Base-by-base conservation (phyloP, 2,888 invertebrate species). In the Campoplex nolae region DNA sequence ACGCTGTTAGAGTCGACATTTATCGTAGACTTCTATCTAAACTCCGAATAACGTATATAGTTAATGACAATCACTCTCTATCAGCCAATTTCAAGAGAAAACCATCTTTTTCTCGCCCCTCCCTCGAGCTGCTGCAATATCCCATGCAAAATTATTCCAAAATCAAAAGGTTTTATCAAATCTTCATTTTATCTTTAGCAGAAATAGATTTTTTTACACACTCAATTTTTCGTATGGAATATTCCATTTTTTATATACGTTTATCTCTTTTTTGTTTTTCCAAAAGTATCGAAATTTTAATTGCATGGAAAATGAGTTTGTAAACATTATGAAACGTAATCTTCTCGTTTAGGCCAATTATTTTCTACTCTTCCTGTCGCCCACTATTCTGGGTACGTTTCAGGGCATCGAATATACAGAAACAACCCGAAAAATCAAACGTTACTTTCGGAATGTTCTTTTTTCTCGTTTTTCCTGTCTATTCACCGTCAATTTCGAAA, bases 31-130 rank as follows among this genome's bases (percentile, higher is more conserved):
- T 90, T 89, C 90, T 90, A 91, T 92, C 92, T 92, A 92, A 90
- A 87, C 88, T 90, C 89, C 90, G 85, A 90, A 89, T 90, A 91
- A 91, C 90, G 90, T 92, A 92, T 92, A 93, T 92, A 93, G 91
- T 92, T 92, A 90, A 93, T 92, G 94, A 94, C 94, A 94, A 94
- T 94, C 94, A 94, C 93, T 93, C 70, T 93, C 92, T 93, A 93
- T 91, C 89, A 91, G 93, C 90, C 82, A 90, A 92, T 89, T 90
- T 71, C 58, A 89, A 84, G 79, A 86, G 71, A 86, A 80, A 78
- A 82, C 70, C 76, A 75, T 84, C 13, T 87, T 65, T 81, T 75
- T 88, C 32, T 65, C 89, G 86, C 89, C 54, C 83, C 28, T 65
- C 48, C 70, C 62, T 62, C 87, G 89, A 91, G 90, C 91, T 91